Percentiles rank a stretch among this genome's conserved stretches.
These are phyloP conservation scores for Lasaia peninsularis DNA, from an alignment of 1,140 invertebrate genomes.

Conservation along the genomic window DNA sequence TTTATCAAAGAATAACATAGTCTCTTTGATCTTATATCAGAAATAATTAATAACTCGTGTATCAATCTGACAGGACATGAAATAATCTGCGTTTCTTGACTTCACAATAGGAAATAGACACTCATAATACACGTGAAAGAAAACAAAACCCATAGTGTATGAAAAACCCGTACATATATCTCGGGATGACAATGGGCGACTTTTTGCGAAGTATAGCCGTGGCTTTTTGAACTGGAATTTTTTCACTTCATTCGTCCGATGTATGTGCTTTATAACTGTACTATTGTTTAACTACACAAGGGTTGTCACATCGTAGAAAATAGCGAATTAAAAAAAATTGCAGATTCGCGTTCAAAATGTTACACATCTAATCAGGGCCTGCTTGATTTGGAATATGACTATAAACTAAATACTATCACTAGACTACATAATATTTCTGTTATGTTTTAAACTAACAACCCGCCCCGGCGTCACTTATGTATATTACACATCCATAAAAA, in stretches of 20 bases:
- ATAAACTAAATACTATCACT: too few species aligned
- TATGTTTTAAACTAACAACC: too few species aligned
- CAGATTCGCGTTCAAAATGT: neutral
- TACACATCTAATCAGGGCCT: neutral
- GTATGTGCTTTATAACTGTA: slow-evolving; percentile 49
- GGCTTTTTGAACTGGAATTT: slow-evolving; percentile 70
- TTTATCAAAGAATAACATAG: too few species aligned
- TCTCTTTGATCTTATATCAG: too few species aligned
- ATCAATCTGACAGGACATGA: too few species aligned
- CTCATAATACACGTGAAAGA: slow-evolving; percentile 24
- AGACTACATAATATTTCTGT: too few species aligned
- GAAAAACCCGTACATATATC: slow-evolving; percentile 44
- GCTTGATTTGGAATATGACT: too few species aligned
- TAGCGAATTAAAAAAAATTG: neutral
- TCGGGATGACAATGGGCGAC: slow-evolving; percentile 48
- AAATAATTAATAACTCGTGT: too few species aligned
- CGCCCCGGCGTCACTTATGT: too few species aligned
- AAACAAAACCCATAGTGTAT: slow-evolving; percentile 35
- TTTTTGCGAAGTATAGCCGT: slow-evolving; percentile 41
- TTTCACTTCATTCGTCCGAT: slow-evolving; percentile 60
- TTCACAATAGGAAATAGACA: neutral
- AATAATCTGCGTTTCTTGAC: neutral
- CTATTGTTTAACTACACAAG: slow-evolving; percentile 30
- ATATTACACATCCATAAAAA: too few species aligned
- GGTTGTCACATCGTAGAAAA: slow-evolving; percentile 33